phyloP scores from a whole-genome alignment of 2,797 vertebrate species.

The Furcifer pardalis region DNA sequence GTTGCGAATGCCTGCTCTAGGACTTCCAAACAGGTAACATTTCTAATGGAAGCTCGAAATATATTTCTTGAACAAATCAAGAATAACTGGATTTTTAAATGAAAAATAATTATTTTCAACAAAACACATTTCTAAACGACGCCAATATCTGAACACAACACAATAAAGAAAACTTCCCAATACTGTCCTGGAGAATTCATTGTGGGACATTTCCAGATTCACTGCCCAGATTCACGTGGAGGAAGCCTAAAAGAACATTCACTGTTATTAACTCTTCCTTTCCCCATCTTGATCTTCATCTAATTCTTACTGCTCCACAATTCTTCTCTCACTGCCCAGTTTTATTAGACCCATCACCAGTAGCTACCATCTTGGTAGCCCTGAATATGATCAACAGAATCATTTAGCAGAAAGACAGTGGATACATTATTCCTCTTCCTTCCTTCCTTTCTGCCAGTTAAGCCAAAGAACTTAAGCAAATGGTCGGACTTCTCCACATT shows the following conservation, averaged over 20 bases:
- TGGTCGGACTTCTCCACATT: neutral
- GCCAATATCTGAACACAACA: neutral
- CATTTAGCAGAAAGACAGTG: neutral
- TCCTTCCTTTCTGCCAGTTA: neutral
- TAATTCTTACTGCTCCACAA: neutral
- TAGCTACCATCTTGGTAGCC: neutral
- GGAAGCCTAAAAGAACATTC: too few species aligned
- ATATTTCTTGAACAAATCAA: neutral
- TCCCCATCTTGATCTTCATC: conserved; percentile 3
- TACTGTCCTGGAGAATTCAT: neutral
- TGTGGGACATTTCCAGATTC: neutral
- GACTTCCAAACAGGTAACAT: too few species aligned
- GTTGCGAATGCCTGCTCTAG: too few species aligned
- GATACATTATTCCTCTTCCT: accelerated
- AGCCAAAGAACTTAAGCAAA: neutral
- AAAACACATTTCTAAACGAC: neutral
- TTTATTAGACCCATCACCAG: neutral
- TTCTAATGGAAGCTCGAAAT: too few species aligned
- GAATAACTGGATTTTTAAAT: neutral
- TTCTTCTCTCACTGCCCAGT: neutral
- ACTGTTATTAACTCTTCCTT: too few species aligned
- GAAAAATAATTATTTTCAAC: neutral
- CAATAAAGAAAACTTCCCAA: neutral
- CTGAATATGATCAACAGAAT: neutral
- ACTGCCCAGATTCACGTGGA: too few species aligned